A percentile compares a stretch with the other conserved stretches of the same genome.
Conservation (phyloP, 2,113 vertebrate genomes). For the Seriola rivoliana region DNA sequence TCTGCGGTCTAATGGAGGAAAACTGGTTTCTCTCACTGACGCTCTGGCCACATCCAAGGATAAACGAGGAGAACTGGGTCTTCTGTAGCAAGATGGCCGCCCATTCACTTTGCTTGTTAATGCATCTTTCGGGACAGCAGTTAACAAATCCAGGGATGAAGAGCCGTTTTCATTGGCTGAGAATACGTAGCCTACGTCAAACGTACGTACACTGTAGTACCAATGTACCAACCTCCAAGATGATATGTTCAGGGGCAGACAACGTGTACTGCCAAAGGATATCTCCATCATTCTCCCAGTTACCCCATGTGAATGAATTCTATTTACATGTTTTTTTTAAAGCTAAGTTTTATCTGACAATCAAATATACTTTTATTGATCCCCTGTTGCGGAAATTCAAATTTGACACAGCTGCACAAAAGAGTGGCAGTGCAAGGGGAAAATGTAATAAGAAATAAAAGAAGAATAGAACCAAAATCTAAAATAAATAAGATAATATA, state of each 20-base stretch:
- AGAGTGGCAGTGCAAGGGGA: too few species aligned
- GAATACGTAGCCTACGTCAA: neutral
- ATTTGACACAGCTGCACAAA: too few species aligned
- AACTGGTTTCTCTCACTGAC: neutral
- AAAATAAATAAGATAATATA: too few species aligned
- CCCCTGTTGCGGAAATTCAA: too few species aligned
- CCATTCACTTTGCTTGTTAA: too few species aligned
- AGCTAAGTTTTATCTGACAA: too few species aligned
- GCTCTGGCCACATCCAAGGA: too few species aligned
- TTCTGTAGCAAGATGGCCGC: neutral
- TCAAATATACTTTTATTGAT: too few species aligned
- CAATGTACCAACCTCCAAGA: neutral
- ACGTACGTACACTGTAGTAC: neutral
- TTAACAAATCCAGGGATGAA: neutral
- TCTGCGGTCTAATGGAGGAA: neutral
- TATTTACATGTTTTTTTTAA: neutral
- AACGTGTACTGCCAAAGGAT: neutral
- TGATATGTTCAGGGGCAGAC: constrained; percentile 29
- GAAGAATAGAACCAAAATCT: too few species aligned
- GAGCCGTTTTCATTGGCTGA: constrained; percentile 44
- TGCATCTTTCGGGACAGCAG: neutral
- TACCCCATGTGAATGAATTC: neutral
- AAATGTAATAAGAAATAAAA: too few species aligned
- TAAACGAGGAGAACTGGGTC: neutral
- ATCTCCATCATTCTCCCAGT: neutral